Percentiles rank a stretch among this genome's conserved stretches.
Evolutionary conservation across 92 coral and sea anemone genomes (phyloP).

Genomic region (Palythoa heliodiscus): DNA sequence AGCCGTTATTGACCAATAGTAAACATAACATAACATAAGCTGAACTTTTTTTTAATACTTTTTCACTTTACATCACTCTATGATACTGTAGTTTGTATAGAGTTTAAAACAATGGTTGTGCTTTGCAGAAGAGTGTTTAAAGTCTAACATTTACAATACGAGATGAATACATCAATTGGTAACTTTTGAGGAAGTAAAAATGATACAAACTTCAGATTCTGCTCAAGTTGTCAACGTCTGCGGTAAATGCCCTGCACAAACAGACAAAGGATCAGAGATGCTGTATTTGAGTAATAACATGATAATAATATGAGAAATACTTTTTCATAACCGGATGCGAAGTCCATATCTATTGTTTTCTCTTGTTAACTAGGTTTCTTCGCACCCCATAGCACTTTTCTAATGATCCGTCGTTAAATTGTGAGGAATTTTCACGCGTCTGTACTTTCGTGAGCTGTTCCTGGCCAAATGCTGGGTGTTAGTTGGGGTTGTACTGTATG

Average conservation of each 20-base stretch:
- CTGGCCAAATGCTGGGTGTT: constrained; percentile 5
- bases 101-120: background rate
- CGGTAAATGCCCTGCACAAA: constrained; percentile 39
- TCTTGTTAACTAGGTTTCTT: background rate
- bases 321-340: background rate
- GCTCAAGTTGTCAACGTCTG: constrained; percentile 14
- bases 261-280: background rate
- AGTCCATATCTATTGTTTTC: too few species aligned
- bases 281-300: background rate
- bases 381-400: too few species aligned
- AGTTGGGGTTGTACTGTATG: too few species aligned
- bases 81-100: background rate
- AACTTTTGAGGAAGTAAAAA: background rate
- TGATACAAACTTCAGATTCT: background rate
- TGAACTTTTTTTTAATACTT: background rate
- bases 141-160: background rate
- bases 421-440: too few species aligned
- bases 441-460: background rate
- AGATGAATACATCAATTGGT: background rate
- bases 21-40: background rate
- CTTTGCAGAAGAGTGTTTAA: background rate
- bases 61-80: background rate
- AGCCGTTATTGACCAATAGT: too few species aligned
- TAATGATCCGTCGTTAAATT: too few species aligned
- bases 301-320: background rate